Evolutionary conservation across 2,888 invertebrate species (phyloP).

Genomic region (Galeruca laticollis): DNA sequence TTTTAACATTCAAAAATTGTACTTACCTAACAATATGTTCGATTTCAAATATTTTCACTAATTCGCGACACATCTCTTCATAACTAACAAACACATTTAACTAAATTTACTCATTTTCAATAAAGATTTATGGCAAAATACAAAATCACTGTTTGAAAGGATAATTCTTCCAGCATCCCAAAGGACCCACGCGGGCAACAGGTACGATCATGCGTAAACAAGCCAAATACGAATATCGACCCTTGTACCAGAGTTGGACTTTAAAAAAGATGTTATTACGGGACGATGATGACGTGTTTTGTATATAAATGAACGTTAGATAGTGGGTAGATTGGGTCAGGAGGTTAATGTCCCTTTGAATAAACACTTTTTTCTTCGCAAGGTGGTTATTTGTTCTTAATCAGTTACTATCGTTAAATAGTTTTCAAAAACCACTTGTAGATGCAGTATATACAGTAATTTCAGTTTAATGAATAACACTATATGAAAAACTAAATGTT

Average conservation of each 20-base stretch:
- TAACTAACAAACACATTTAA: conserved; percentile 18
- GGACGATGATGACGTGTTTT: conserved; percentile 11
- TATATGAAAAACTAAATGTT: too few relatives aligned
- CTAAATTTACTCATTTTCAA: background rate
- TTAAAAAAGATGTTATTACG: conserved; percentile 15
- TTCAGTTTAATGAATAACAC: too few relatives aligned
- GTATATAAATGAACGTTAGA: background rate
- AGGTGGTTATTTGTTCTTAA: background rate
- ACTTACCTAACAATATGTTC: conserved; percentile 18
- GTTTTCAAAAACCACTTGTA: background rate
- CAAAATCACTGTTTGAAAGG: conserved; percentile 35
- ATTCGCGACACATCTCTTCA: conserved; percentile 29
- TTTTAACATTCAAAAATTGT: background rate
- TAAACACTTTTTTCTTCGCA: background rate
- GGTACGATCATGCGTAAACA: conserved; percentile 56
- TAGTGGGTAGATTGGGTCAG: conserved; percentile 3
- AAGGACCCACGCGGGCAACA: conserved; percentile 56
- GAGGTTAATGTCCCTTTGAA: conserved; percentile 2
- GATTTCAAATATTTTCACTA: conserved; percentile 2
- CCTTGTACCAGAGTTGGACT: conserved; percentile 10
- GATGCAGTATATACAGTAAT: too few relatives aligned
- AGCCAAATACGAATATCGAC: conserved; percentile 32
- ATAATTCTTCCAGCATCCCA: conserved; percentile 45
- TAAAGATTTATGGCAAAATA: conserved; percentile 10
- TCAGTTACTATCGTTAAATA: background rate